Evolutionary conservation across 2,113 vertebrate genomes (phyloP), one percentile per base, ranked within the genome.

Genomic region (Syngnathus typhle): DNA sequence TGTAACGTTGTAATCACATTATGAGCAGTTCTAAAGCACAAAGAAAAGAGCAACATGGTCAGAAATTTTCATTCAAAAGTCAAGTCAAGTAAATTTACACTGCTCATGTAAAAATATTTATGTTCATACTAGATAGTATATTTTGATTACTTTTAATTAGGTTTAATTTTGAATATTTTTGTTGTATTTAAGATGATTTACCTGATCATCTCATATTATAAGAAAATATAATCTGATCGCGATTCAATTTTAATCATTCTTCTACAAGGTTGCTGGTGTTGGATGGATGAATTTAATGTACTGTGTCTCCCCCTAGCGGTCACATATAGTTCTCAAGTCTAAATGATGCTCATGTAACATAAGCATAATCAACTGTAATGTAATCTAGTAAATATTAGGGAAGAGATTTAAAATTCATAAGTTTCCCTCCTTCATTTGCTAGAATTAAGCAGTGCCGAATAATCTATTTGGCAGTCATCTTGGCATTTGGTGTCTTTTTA

Each of bases 261-360:
- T 44, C 6, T 15, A n/a, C 13, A 44, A 44, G 12, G 2, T 62
- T 15, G 21, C 41, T 16, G 21, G 4, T 44, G 1, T 21, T 27
- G 62, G 13, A 32, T 13, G 21, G 19, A 23, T 78, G 44, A 5
- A 90, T 90, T 46, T 52, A 6, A 32, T 85, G 87, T 88, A 89
- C 85, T 91, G 32, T 91, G 85, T 87, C 91, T 83, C 91, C 85
- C 73, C 84, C 88, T 84, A 72, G 81, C 86, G 91, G 84, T 51
- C 21, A 70, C 0, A 75, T 0, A 54, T 8, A 52, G 21, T 43
- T 7, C 7, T 13, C 13, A 13, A 59, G 43, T 11, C 13, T 32
- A 37, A 56, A 16, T 46, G 19, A 64, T 44, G n/a, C 65, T 61
- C 13, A 32, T 58, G 13, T 12, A 7, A 55, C 61, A 60, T n/a